Base-by-base conservation (phyloP, 2,888 invertebrate species). In the Schizotus pectinicornis region DNA sequence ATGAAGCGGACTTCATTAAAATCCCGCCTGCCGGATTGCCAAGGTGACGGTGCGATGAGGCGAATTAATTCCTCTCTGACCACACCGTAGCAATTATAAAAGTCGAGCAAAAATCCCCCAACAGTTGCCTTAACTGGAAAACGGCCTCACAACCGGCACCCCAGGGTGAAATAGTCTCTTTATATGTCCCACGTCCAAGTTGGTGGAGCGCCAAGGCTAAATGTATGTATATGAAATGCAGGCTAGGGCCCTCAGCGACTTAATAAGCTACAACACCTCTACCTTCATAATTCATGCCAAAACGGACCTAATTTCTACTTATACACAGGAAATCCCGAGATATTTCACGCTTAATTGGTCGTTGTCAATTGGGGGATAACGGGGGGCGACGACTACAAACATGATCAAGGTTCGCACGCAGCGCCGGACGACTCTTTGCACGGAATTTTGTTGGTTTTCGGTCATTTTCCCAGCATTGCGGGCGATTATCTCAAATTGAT, bases 281-380 rank as follows among this genome's bases (percentile, higher is more conserved):
- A 51, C 60, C 59, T 46, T 64, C 64, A 71, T 72, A 73, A 72
- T 66, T 73, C 71, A 69, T 65, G 61, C 56, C 64, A 61, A 65
- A 64, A 66, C 62, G 66, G 67, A 61, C 67, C 69, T 69, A 72
- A 71, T 72, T 72, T 71, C 67, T 68, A 68, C 68, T 69, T 64
- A 62, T 63, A 57, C 61, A 63, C 52, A 65, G 69, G 65, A 69
- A 66, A 67, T 67, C 66, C 65, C 62, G 61, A 63, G 62, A 65
- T 67, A 67, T 66, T 66, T 67, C 68, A 65, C 36, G 37, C 54
- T 42, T 54, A 63, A 56, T 54, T 43, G 46, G 56, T 54, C 46
- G 7, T 32, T 48, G 61, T 9, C 31, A 56, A 56, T 51, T 55
- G 48, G 37, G 7, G 49, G 33, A 57, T 59, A 56, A 56, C 56